These are phyloP conservation scores for Cantharis lateralis DNA, from an alignment of 2,888 invertebrate genomes.

Conservation along the genomic window DNA sequence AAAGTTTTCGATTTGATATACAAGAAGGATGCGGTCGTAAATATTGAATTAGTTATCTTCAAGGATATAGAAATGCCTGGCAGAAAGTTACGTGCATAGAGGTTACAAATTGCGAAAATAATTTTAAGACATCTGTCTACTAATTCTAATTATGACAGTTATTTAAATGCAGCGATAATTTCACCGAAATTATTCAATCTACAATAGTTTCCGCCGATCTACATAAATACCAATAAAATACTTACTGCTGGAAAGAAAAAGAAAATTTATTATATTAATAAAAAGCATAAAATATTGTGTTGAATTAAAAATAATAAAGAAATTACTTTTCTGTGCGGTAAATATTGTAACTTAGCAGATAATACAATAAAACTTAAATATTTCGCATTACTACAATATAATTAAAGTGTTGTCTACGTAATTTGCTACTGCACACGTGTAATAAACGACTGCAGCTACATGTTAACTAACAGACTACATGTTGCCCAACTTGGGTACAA, in stretches of 20 bases:
- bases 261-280: background rate
- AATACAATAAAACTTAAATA: constrained; percentile 9
- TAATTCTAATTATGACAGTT: background rate
- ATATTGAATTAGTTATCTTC: background rate
- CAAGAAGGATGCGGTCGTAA: background rate
- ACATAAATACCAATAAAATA: background rate
- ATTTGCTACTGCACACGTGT: constrained; percentile 6
- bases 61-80: background rate
- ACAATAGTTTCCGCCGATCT: background rate
- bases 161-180: background rate
- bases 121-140: background rate
- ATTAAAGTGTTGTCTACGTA: constrained; percentile 13
- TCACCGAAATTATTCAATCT: background rate
- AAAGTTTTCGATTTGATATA: background rate
- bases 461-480: constrained; percentile 5
- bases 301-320: background rate
- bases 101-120: background rate
- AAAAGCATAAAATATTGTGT: background rate
- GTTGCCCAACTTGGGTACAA: constrained; percentile 2
- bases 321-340: background rate
- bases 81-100: background rate
- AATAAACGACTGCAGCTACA: constrained; percentile 13
- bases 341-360: background rate
- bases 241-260: background rate
- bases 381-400: constrained; percentile 16